Evolutionary conservation across 2,113 vertebrate species (phyloP), one percentile per base, ranked within the genome.

Genomic region (Pycnonotus jocosus): DNA sequence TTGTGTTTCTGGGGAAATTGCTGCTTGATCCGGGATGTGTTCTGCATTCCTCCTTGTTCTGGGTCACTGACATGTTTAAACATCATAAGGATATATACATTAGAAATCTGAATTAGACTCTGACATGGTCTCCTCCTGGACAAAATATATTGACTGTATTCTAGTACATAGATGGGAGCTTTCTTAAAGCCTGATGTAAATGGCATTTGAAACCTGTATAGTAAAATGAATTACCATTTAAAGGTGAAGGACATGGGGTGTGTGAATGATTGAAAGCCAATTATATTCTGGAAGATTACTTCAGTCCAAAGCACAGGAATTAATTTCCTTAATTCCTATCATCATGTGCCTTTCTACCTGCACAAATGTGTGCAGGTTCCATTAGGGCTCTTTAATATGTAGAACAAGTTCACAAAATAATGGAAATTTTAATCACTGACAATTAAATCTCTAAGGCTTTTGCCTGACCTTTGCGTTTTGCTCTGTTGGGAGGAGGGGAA

Each of bases 351-450:
- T 95, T 90, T 88, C 65, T 96, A 96, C 88, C 95, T 97, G 91
- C 92, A 91, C 47, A 96, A 96, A 88, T 86, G 51, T 76, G 85
- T 90, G 82, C 71, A 92, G 35, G 91, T 82, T 94, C 92, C 90
- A 95, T 91, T 88, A 94, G 65, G 72, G 65, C 61, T 95, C 13
- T 92, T 94, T 96, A 94, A 90, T 92, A 96, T 92, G 90, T 93
- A 89, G 54, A 97, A 90, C 87, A 86, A 93, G 91, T 97, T 96
- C 94, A 85, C 84, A 91, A 96, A 95, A 95, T 96, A 97, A 96
- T 95, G 90, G 86, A 97, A 95, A 90, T 96, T 96, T 95, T 97
- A 96, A 97, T 96, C 95, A 95, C 91, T 97, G 83, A 79, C 54
- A 93, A 51, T 95, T 95, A 95, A 96, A 97, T 97, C 90, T 97